Conservation (phyloP, 2,113 vertebrate species). For the Anhinga anhinga region DNA sequence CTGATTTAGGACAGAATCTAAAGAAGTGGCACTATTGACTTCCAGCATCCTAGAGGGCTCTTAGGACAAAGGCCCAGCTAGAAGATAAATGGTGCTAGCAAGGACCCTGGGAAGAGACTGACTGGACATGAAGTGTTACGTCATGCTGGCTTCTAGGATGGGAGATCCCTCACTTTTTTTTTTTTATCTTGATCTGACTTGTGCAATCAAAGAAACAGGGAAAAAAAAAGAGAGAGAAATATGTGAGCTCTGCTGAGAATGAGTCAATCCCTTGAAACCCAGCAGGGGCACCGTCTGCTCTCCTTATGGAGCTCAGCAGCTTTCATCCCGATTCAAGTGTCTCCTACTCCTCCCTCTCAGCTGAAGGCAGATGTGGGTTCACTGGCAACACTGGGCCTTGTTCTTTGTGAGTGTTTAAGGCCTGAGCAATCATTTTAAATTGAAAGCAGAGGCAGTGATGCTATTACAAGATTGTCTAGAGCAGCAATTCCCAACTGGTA, state of each 20-base stretch:
- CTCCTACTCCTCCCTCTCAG: conserved; percentile 35
- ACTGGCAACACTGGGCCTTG: conserved; percentile 8
- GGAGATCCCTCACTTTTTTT: neutral
- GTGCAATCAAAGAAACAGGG: neutral
- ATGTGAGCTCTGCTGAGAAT: conserved; percentile 9
- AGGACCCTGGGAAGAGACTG: neutral
- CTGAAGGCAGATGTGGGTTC: conserved; percentile 49
- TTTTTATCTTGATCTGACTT: neutral
- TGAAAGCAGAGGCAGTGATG: conserved; percentile 17
- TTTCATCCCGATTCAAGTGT: conserved; percentile 31
- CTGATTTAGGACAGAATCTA: neutral
- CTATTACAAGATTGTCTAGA: conserved; percentile 42
- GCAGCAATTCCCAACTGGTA: conserved; percentile 17
- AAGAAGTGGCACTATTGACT: neutral
- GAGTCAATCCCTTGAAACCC: conserved; percentile 29
- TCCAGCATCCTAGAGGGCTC: neutral
- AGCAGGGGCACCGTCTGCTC: conserved; percentile 39
- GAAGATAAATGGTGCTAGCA: neutral
- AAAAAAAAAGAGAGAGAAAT: neutral
- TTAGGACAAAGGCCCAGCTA: neutral
- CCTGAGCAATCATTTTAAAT: conserved; percentile 51
- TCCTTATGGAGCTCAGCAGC: conserved; percentile 28
- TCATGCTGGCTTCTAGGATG: neutral
- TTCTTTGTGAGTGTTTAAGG: conserved; percentile 38
- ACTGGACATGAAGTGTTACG: neutral